A percentile compares a stretch with the other conserved stretches of the same genome.
Conservation (phyloP, 2,113 vertebrate species). For the Bettongia penicillata region DNA sequence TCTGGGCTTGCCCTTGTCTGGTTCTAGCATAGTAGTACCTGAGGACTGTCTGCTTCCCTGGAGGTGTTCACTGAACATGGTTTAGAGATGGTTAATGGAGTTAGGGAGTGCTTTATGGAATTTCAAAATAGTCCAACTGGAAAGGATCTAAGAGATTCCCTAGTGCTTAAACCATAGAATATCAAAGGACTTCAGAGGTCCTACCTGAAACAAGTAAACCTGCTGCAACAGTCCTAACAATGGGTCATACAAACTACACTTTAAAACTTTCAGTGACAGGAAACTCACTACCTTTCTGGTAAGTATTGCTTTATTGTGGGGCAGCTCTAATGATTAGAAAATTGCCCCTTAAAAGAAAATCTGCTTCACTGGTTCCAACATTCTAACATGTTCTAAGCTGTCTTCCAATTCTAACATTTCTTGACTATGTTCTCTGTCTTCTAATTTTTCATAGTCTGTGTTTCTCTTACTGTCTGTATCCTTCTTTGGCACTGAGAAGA, state of each 20-base stretch:
- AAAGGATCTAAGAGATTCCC: not conserved
- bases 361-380: not conserved
- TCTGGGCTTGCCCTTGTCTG: not conserved
- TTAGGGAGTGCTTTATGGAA: not conserved
- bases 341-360: not conserved
- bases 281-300: not conserved
- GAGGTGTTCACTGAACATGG: not conserved
- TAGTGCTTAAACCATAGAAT: constrained; percentile 37
- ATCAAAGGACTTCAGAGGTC: not conserved
- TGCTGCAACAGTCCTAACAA: not conserved
- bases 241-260: not conserved
- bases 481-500: not conserved
- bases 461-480: not conserved
- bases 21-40: constrained; percentile 2
- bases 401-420: not conserved
- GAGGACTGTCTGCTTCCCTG: not conserved
- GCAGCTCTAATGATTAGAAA: not conserved
- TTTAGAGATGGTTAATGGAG: not conserved
- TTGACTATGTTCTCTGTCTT: not conserved
- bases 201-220: not conserved
- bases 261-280: not conserved
- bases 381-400: not conserved
- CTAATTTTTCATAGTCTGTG: not conserved
- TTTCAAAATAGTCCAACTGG: not conserved
- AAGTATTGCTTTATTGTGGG: not conserved